phyloP scores from a whole-genome alignment of 2,888 invertebrate species.

The Epinotia bilunana region DNA sequence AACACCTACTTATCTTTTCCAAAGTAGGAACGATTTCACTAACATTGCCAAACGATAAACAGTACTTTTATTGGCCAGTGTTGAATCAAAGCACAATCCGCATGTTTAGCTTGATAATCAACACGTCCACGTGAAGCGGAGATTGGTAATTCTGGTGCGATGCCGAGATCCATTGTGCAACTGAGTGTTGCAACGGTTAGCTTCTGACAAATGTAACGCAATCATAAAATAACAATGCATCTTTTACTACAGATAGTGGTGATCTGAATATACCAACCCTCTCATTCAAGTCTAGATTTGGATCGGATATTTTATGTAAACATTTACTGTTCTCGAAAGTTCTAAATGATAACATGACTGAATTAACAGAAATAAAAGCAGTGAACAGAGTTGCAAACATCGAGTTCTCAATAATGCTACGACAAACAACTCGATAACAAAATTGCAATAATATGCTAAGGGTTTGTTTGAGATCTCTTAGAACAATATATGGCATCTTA shows the following conservation, averaged over 20 bases:
- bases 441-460: conserved; percentile 28
- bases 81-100: conserved; percentile 24
- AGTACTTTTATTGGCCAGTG: conserved; percentile 24
- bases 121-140: conserved; percentile 33
- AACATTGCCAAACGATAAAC: conserved; percentile 5
- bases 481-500: conserved; percentile 13
- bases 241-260: not conserved
- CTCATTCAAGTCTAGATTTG: not conserved
- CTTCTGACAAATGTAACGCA: conserved; percentile 35
- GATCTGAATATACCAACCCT: not conserved
- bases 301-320: not conserved
- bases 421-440: conserved; percentile 29
- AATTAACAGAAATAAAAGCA: too few relatives aligned
- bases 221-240: conserved; percentile 30
- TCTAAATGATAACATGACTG: too few relatives aligned
- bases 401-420: conserved; percentile 8
- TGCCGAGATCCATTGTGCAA: conserved; percentile 38
- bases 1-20: not conserved
- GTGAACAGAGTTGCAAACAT: not conserved
- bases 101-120: conserved; percentile 40
- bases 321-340: too few relatives aligned
- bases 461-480: conserved; percentile 35
- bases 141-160: conserved; percentile 33
- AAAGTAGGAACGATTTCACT: not conserved
- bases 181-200: conserved; percentile 39